Base-by-base conservation (phyloP, 1,140 invertebrate species). In the Megalonaias nervosa region DNA sequence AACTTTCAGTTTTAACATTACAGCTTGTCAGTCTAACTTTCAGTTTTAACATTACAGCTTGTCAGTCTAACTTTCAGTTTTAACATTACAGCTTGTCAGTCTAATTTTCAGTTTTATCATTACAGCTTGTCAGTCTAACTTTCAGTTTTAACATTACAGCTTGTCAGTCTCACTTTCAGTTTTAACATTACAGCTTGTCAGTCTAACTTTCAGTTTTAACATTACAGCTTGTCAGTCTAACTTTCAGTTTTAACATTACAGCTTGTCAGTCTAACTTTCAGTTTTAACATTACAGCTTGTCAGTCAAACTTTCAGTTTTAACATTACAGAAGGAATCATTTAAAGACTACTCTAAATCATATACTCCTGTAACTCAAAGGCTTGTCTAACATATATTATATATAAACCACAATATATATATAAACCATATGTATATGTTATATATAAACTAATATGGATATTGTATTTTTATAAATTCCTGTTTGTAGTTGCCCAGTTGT, bases 401-500 rank as follows among this genome's bases (percentile, higher is more conserved):
- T 62, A 59, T 38, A 38, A 58, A 12, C 19, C 48, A 17, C 17
- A 21, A 38, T 38, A 15, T 59, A 15, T 59, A 14, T 62, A 59
- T 48, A 48, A 58, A 17, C 19, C 48, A 17, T 23, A 21, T 56
- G 26, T 11, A 23, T 19, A 69, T n/a, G 26, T 69, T 59, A n/a
- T 67, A 14, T 62, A 59, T 48, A 48, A 58, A 17, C 15, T 38
- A 17, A 21, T 56, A 14, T 59, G 14, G 21, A 21, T 67, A 48
- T 21, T 38, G 21, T 66, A 13, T 23, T 3, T 13, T 38, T 59
- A 59, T 68, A 11, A 58, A 14, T 75, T 64, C 69, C 64, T 60
- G 5, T 78, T 77, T 71, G 21, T 71, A 87, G 85, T n/a, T 87
- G 84, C 68, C 85, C 85, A 26, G 78, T 85, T 21, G 31, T 81